Percentiles rank a stretch among this genome's conserved stretches.
Conservation (phyloP, 2,888 invertebrate genomes). For the Hoplodrina blanda region DNA sequence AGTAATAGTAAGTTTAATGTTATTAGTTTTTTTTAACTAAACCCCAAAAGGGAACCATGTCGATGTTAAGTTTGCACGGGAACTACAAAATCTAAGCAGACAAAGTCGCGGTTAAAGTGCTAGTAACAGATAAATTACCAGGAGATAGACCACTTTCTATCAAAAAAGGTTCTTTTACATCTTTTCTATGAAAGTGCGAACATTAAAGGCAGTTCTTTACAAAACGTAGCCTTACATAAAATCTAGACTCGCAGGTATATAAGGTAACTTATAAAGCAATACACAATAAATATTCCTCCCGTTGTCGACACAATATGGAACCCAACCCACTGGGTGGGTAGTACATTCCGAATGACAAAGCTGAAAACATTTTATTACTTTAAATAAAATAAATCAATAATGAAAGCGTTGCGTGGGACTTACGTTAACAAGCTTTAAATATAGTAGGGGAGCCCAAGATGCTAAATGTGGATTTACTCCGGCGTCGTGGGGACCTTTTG, state of each 20-base stretch:
- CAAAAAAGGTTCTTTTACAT: background rate
- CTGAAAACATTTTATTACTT: constrained; percentile 4
- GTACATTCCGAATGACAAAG: background rate
- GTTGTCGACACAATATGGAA: constrained; percentile 6
- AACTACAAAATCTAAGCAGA: background rate
- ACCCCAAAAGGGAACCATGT: too few species aligned
- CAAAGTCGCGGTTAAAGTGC: background rate
- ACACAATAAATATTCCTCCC: background rate
- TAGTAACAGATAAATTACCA: background rate
- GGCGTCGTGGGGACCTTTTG: too few species aligned
- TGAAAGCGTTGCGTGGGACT: background rate
- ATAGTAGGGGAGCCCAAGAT: too few species aligned
- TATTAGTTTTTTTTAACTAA: too few species aligned
- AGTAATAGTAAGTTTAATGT: too few species aligned
- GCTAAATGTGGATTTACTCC: too few species aligned
- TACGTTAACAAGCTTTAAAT: constrained; percentile 1
- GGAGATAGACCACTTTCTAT: background rate
- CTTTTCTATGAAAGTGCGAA: background rate
- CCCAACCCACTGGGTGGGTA: background rate
- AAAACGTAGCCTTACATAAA: background rate
- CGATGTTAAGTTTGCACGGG: too few species aligned
- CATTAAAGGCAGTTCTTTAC: background rate
- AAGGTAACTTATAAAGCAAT: background rate
- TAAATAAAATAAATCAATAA: constrained; percentile 13
- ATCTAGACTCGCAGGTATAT: background rate